Percentiles rank a stretch among this genome's conserved stretches.
Conservation (phyloP, 2,888 invertebrate genomes). For the Rotaria macrura region DNA sequence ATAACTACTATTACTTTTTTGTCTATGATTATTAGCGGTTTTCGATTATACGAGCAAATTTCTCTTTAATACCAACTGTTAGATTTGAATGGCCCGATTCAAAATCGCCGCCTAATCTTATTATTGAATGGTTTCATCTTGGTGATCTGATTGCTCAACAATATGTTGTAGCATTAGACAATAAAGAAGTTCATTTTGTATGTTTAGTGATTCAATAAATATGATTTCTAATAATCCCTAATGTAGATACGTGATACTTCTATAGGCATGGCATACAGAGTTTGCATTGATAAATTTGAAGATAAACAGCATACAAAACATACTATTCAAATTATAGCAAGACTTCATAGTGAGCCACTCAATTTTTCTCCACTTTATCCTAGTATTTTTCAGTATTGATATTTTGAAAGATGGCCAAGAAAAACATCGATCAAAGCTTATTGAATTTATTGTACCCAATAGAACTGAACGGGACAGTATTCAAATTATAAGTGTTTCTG, state of each 20-base stretch:
- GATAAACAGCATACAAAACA: not conserved
- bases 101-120: not conserved
- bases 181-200: not conserved
- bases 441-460: not conserved
- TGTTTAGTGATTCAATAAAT: not conserved
- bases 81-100: not conserved
- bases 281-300: not conserved
- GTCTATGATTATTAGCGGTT: not conserved
- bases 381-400: not conserved
- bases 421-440: not conserved
- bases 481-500: no score
- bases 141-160: not conserved
- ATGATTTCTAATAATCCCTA: no score
- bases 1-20: not conserved
- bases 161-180: not conserved
- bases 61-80: not conserved
- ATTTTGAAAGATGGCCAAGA: not conserved
- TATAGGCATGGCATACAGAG: not conserved
- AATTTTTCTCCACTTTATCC: not conserved
- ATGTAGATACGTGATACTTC: not conserved
- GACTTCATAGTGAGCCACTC: not conserved
- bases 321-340: not conserved
- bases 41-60: not conserved
- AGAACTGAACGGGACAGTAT: no score
- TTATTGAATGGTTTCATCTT: not conserved